Evolutionary conservation across 2,888 invertebrate genomes (phyloP), one percentile per base, ranked within the genome.

Genomic region (Spialia ferax): DNA sequence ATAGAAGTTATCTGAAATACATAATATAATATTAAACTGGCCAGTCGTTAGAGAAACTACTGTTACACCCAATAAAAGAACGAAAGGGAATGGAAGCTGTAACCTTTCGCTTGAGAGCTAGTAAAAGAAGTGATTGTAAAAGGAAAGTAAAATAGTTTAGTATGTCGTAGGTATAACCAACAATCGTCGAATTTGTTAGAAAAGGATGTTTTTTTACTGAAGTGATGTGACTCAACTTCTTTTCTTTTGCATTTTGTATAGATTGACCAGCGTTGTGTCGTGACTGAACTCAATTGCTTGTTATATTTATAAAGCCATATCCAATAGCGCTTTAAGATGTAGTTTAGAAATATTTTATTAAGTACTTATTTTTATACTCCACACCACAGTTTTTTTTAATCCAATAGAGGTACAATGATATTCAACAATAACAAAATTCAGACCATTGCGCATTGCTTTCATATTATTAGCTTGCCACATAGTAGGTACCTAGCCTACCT

Each of bases 1-100:
- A 71, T 69, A 70, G 65, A 67, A 68, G 69, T 70, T 63, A 71
- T 75, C 56, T 71, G 66, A 70, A 73, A 66, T 45, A 48, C 32
- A n/a, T 61, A 18, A 26, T 32, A 18, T 42, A 45, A 20, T 20
- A 11, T 20, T 20, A 20, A 66, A 29, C 15, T 57, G 20, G 20
- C 20, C n/a, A 20, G 20, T 20, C 20, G 50, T 29, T 23, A 42
- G 32, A 11, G 32, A 20, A 50, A 48, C 50, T 38, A 54, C 8
- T 10, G 10, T 20, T 5, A 13, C 18, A 45, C 22, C 20, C 22
- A 20, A 48, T 20, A 48, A 48, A 48, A 48, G 48, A 48, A 48
- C 48, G 48, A 63, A 54, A 52, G 22, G 26, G 52, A 52, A 52
- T 22, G 23, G 23, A 52, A 52, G 23, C 20, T 52, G 8, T 54